Evolutionary conservation across 2,797 vertebrate genomes (phyloP).

Genomic region (Cirrhinus mrigala): DNA sequence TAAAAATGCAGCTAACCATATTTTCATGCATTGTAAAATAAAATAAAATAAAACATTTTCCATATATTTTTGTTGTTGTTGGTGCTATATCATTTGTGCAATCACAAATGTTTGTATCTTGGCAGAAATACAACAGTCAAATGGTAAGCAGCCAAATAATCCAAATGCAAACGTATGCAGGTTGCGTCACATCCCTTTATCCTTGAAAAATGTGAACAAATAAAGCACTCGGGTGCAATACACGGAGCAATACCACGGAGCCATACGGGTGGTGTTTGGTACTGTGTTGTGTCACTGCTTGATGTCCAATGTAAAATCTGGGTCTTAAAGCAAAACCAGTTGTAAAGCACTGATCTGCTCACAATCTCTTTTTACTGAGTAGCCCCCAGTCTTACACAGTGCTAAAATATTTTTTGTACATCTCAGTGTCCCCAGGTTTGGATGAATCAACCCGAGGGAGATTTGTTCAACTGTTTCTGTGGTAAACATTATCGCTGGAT

Average conservation of each 20-base stretch:
- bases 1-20: background rate
- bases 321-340: background rate
- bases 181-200: background rate
- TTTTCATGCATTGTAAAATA: background rate
- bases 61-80: background rate
- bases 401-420: slow-evolving; percentile 15
- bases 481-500: slow-evolving; percentile 37
- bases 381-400: background rate
- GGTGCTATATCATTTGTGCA: background rate
- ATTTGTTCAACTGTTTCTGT: slow-evolving; percentile 26
- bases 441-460: background rate
- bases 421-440: background rate
- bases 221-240: background rate
- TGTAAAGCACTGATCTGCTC: background rate
- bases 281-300: background rate
- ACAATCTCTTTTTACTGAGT: background rate
- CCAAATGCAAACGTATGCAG: background rate
- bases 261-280: background rate
- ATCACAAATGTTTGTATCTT: background rate
- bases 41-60: background rate
- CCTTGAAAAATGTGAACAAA: background rate
- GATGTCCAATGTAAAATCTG: background rate
- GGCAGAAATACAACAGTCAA: background rate
- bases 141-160: background rate
- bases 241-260: too few relatives aligned